These are phyloP conservation scores for Zoanthus gigantus DNA, from an alignment of 92 coral and sea anemone species.

Conservation along the genomic window DNA sequence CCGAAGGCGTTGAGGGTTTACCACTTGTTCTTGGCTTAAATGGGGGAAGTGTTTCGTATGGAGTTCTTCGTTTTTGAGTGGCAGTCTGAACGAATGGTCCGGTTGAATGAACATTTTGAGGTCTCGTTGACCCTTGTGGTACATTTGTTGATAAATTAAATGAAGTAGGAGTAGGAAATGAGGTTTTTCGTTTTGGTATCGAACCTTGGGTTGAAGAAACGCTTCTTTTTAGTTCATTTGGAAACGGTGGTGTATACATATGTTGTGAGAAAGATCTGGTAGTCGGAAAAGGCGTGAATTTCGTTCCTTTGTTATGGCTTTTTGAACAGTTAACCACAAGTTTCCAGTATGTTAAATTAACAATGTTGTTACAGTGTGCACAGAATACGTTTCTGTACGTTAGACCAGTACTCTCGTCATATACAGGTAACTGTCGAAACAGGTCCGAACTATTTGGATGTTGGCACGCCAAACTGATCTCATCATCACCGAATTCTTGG, in stretches of 20 bases:
- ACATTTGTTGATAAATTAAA: background rate
- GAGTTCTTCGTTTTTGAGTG: background rate
- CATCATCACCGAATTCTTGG: background rate
- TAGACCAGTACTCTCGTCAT: background rate
- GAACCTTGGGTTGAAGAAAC: background rate
- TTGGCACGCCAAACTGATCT: background rate
- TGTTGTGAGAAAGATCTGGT: background rate
- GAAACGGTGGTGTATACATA: background rate
- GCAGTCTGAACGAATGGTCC: background rate
- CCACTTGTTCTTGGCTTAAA: background rate
- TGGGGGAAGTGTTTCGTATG: background rate
- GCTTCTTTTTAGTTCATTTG: background rate
- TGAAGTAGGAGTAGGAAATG: background rate
- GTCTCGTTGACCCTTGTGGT: background rate
- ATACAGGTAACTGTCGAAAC: slow-evolving; percentile 27
- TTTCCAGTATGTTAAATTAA: slow-evolving; percentile 13
- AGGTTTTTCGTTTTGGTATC: background rate
- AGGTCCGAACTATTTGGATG: slow-evolving; percentile 27
- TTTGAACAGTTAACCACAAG: slow-evolving; percentile 25
- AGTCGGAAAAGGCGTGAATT: background rate
- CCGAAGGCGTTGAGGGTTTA: background rate
- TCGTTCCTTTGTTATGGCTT: background rate
- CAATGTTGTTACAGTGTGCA: slow-evolving; percentile 27
- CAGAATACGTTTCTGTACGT: slow-evolving; percentile 32
- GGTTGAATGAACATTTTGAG: background rate